Evolutionary conservation across 2,797 vertebrate species (phyloP).

Genomic region (Apodemus agrarius): DNA sequence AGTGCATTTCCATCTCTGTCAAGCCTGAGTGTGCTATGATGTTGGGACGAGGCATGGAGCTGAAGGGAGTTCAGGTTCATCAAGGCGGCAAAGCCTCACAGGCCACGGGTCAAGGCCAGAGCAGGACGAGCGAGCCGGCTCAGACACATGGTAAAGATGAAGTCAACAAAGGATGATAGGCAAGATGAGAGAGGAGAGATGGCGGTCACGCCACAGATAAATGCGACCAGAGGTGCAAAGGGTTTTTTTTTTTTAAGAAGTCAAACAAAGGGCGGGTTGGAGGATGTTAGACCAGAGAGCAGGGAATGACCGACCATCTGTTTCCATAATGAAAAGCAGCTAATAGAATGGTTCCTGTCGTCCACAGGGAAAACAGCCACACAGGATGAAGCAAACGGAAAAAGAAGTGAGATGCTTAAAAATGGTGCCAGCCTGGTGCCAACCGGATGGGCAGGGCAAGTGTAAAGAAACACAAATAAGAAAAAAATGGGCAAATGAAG

Average conservation of each 20-base stretch:
- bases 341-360: not conserved
- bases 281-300: not conserved
- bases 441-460: not conserved
- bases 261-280: not conserved
- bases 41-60: not conserved
- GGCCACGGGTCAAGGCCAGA: not conserved
- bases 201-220: not conserved
- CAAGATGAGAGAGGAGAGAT: not conserved
- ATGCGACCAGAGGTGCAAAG: not conserved
- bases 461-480: not conserved
- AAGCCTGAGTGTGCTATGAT: not conserved
- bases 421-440: not conserved
- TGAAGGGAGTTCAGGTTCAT: not conserved
- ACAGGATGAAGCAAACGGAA: not conserved
- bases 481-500: not conserved
- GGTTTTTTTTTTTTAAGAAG: constrained; percentile 11
- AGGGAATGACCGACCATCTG: not conserved
- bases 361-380: not conserved
- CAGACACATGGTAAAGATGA: not conserved
- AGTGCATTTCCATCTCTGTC: not conserved
- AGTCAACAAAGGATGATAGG: not conserved
- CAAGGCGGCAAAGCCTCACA: not conserved
- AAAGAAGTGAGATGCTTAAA: not conserved
- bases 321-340: not conserved
- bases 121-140: not conserved